Conservation (phyloP, 2,888 invertebrate species). For the Timandra comae region DNA sequence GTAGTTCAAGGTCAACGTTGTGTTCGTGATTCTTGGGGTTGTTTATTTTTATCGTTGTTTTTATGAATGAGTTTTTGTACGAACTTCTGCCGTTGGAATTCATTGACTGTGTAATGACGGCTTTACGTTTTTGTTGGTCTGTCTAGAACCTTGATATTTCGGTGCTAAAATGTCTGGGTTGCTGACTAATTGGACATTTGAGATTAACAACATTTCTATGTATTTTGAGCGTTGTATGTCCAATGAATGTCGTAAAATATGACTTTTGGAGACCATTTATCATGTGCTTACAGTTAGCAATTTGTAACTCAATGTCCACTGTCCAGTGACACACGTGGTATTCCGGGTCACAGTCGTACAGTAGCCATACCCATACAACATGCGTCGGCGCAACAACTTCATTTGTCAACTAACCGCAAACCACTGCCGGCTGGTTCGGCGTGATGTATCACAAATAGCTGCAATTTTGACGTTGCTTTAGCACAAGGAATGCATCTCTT, state of each 20-base stretch:
- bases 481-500: neutral
- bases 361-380: constrained; percentile 16
- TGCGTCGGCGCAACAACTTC: constrained; percentile 38
- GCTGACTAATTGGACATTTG: too few species aligned
- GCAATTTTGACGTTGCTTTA: constrained; percentile 58
- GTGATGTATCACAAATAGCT: constrained; percentile 54
- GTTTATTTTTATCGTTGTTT: constrained; percentile 13
- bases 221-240: too few species aligned
- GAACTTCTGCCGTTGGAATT: too few species aligned
- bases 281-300: neutral
- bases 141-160: too few species aligned
- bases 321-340: constrained; percentile 18
- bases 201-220: too few species aligned
- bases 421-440: constrained; percentile 40
- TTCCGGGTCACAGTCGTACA: constrained; percentile 31
- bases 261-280: neutral
- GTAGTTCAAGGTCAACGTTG: constrained; percentile 36
- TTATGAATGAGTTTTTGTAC: constrained; percentile 11
- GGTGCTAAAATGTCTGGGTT: too few species aligned
- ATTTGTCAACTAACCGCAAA: constrained; percentile 68
- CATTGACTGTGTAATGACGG: too few species aligned
- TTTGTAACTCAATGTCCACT: neutral
- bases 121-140: too few species aligned
- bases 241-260: too few species aligned
- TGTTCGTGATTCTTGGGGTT: constrained; percentile 14